A percentile compares a stretch with the other conserved stretches of the same genome.
phyloP scores from a whole-genome alignment of 2,797 vertebrate species.

The Falco columbarius region DNA sequence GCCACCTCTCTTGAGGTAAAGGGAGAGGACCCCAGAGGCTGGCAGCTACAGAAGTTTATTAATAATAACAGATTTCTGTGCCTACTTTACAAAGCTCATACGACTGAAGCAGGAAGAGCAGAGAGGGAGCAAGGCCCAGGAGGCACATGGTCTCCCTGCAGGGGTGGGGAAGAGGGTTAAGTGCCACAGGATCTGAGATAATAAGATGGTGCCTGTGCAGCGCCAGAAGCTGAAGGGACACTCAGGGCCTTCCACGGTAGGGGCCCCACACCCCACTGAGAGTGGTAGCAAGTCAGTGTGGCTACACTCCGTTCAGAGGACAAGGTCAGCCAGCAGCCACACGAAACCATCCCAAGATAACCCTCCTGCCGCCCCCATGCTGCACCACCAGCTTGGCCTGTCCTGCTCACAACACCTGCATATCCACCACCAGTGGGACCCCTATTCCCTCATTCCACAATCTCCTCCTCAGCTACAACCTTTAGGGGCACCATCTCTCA shows the following conservation, averaged over 20 bases:
- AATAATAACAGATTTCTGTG: neutral
- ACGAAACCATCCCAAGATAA: neutral
- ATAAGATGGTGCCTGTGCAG: neutral
- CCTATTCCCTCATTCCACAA: fast-evolving
- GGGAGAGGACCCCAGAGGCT: neutral
- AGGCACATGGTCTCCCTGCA: neutral
- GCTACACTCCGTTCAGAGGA: neutral
- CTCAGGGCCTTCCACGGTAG: neutral
- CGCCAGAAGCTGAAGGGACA: fast-evolving
- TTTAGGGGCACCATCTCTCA: neutral
- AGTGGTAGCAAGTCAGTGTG: neutral
- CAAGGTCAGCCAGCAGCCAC: neutral
- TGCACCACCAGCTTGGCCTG: neutral
- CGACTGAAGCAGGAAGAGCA: neutral
- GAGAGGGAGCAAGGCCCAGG: neutral
- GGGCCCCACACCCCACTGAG: neutral
- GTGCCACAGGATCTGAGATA: neutral
- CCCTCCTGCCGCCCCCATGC: fast-evolving
- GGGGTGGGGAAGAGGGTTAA: neutral
- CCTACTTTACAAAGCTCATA: neutral
- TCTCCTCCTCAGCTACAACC: neutral
- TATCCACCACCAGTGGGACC: fast-evolving
- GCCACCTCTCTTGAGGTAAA: neutral
- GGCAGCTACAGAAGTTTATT: neutral
- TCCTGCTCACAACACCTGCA: neutral